These are phyloP conservation scores for Busseola fusca DNA, from an alignment of 2,888 invertebrate genomes.

Conservation along the genomic window DNA sequence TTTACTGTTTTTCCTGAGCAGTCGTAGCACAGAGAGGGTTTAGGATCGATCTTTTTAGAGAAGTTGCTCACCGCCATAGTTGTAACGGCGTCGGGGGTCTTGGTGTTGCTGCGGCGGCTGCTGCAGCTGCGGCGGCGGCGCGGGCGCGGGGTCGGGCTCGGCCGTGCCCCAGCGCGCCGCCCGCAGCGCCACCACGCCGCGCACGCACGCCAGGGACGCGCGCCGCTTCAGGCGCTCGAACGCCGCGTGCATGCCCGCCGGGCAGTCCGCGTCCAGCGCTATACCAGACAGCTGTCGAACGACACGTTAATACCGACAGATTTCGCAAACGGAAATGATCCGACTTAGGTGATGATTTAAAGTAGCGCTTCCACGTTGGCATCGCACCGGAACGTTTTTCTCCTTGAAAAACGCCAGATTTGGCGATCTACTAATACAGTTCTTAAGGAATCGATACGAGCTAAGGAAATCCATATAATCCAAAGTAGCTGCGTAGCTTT, in stretches of 20 bases:
- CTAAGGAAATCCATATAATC: neutral
- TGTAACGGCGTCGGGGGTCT: slow-evolving; percentile 58
- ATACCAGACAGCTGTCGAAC: slow-evolving; percentile 82
- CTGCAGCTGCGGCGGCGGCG: slow-evolving; percentile 43
- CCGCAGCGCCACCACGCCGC: slow-evolving; percentile 81
- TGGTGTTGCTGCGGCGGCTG: slow-evolving; percentile 23
- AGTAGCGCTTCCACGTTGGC: neutral
- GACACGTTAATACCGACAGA: slow-evolving; percentile 32
- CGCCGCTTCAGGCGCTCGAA: slow-evolving; percentile 85
- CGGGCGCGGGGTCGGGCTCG: slow-evolving; percentile 71
- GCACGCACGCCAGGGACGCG: slow-evolving; percentile 76
- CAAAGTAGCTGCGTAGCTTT: slow-evolving; percentile 1
- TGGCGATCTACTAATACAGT: neutral
- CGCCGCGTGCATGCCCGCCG: slow-evolving; percentile 82
- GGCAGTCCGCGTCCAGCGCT: slow-evolving; percentile 87
- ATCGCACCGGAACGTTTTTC: neutral
- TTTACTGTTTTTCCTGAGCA: neutral
- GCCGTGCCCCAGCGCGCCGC: slow-evolving; percentile 85
- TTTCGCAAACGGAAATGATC: neutral
- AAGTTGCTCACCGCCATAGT: slow-evolving; percentile 45
- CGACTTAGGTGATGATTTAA: too few relatives aligned
- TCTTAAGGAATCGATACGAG: slow-evolving; percentile 2
- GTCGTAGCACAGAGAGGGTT: neutral
- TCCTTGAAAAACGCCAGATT: neutral
- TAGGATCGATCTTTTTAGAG: neutral